Evolutionary conservation across 2,888 invertebrate species (phyloP).

Genomic region (Orchesella flavescens): DNA sequence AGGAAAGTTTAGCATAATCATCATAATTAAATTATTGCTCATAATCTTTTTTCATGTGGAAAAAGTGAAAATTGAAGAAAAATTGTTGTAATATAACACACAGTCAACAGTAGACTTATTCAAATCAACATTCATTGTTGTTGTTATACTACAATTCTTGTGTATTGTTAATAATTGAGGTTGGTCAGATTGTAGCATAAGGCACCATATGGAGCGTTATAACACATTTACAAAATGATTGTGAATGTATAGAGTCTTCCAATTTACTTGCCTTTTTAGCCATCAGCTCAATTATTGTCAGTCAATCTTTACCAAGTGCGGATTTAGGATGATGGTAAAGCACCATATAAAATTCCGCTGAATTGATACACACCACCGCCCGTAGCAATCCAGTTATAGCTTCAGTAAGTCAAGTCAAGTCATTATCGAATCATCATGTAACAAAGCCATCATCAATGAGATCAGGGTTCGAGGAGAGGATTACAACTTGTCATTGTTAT

Average conservation of each 20-base stretch:
- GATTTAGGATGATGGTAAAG: no score
- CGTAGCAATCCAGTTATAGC: no score
- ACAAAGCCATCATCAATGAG: background rate
- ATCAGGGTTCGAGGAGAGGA: background rate
- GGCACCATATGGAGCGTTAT: no score
- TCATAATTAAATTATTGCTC: conserved; percentile 2
- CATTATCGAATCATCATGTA: background rate
- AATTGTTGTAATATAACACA: background rate
- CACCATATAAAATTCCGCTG: no score
- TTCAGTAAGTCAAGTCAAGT: background rate
- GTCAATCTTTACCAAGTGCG: no score
- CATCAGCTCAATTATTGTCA: background rate
- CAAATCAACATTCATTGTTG: background rate
- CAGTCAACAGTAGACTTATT: no score
- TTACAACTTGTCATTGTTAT: background rate
- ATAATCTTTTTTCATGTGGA: background rate
- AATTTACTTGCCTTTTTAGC: background rate
- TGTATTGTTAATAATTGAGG: no score
- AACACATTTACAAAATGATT: no score
- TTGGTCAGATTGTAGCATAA: no score
- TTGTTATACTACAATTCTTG: no score
- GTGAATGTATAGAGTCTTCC: no score
- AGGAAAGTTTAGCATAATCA: conserved; percentile 4
- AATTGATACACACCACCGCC: no score
- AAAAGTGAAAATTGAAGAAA: background rate